Base-by-base conservation (phyloP, 2,888 invertebrate species). In the Ennomos erosarius region DNA sequence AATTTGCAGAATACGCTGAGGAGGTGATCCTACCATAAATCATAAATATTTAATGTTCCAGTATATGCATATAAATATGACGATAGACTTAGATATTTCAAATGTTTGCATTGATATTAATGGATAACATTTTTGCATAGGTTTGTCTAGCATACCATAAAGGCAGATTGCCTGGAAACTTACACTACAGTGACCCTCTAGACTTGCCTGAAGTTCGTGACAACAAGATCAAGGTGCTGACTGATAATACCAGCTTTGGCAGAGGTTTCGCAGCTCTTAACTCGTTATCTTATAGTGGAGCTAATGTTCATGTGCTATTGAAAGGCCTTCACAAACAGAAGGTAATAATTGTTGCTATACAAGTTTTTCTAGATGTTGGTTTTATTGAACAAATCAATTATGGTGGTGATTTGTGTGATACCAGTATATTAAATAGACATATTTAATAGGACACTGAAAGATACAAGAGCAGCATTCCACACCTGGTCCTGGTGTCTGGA, bases 401-500 rank as follows among this genome's bases (percentile, higher is more conserved):
- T 6, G 26, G 26, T 26, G 26, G 26, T 4, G 0, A 5, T 6
- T 40, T 13, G 12, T 40, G 12, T 9, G n/a, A 13, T 40, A 12
- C 0, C 39, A 40, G 5, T 35, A 35, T 9, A 2, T n/a, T 8
- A 9, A n/a, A 9, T 46, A n/a, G n/a, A n/a, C n/a, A n/a, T n/a
- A n/a, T 13, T 71, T 50, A 34, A 5, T 26, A 85, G 85, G 72
- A 81, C 26, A 36, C 44, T 0, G 60, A 70, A 26, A 71, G 73
- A 0, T 84, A 82, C 62, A 75, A 76, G 13, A 70, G 70, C 42
- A 75, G 67, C 43, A 75, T 90, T 11, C 93, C 93, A 0, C 81
- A 93, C 55, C 71, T 95, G 40, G 88, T 94, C n/a, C 74, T 87
- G 0, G 86, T 86, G 48, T 93, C 94, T 12, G 94, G 94, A 8